Evolutionary conservation across 2,888 invertebrate genomes (phyloP).

Genomic region (Drosophila helvetica): DNA sequence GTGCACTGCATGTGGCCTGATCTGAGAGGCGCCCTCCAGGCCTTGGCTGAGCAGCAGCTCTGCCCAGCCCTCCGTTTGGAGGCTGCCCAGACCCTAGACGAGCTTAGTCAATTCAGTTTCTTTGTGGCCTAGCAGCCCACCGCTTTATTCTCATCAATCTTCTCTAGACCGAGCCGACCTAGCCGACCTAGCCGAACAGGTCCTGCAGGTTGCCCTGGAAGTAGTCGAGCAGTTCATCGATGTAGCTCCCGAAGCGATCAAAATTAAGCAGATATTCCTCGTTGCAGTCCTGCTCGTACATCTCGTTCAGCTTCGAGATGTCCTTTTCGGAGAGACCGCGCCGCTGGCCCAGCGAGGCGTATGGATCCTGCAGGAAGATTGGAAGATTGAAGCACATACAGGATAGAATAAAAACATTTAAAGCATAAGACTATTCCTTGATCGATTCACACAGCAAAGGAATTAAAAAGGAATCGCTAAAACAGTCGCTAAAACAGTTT

Average conservation of each 20-base stretch:
- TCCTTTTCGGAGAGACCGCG: constrained; percentile 85
- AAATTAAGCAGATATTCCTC: constrained; percentile 61
- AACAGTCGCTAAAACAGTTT: too few species aligned
- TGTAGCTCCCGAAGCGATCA: constrained; percentile 68
- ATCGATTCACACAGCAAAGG: too few species aligned
- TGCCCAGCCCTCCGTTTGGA: constrained; percentile 77
- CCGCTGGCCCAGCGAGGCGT: constrained; percentile 85
- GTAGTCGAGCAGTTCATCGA: constrained; percentile 74
- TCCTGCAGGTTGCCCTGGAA: constrained; percentile 67
- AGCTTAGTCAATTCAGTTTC: constrained; percentile 82
- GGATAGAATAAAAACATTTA: too few species aligned
- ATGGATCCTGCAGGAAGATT: constrained; percentile 80
- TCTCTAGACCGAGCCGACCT: constrained; percentile 47
- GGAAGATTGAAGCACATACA: too few species aligned
- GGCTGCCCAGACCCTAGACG: constrained; percentile 81
- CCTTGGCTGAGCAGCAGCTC: constrained; percentile 74
- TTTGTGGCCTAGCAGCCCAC: constrained; percentile 52
- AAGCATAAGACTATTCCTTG: too few species aligned
- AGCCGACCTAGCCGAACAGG: constrained; percentile 64
- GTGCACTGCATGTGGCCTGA: constrained; percentile 84
- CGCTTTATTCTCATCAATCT: constrained; percentile 21
- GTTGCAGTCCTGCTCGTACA: constrained; percentile 84
- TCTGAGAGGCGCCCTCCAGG: constrained; percentile 77
- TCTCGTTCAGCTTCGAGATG: constrained; percentile 84
- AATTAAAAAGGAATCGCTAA: too few species aligned